Conservation (phyloP, 1,140 invertebrate genomes). For the Carposina sasakii region DNA sequence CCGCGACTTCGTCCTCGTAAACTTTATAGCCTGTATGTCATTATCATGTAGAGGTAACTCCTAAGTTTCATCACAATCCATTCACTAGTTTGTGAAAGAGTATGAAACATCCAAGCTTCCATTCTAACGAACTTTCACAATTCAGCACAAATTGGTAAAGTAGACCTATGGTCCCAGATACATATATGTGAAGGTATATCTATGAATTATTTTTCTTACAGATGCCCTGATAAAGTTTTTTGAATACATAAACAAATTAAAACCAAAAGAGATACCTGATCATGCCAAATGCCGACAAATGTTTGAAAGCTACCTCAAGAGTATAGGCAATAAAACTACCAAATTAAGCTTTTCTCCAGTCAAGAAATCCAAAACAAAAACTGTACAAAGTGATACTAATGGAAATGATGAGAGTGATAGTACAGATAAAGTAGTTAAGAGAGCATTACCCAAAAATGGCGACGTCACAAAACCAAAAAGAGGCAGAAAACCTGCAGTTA, state of each 20-base stretch:
- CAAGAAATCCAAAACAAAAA: conserved; percentile 32
- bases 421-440: conserved; percentile 11
- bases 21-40: too few relatives aligned
- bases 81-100: too few relatives aligned
- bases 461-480: conserved; percentile 10
- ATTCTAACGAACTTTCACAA: too few relatives aligned
- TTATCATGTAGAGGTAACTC: too few relatives aligned
- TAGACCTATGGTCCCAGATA: too few relatives aligned
- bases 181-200: too few relatives aligned
- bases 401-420: conserved; percentile 10
- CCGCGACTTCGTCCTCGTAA: too few relatives aligned
- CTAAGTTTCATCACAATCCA: too few relatives aligned
- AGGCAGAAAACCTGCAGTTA: conserved; percentile 8
- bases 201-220: conserved; percentile 50
- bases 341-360: conserved; percentile 47
- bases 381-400: not conserved
- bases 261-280: conserved; percentile 82
- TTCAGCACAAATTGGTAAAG: too few relatives aligned
- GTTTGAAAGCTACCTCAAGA: conserved; percentile 69
- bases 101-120: too few relatives aligned
- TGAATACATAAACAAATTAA: conserved; percentile 79
- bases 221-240: conserved; percentile 78
- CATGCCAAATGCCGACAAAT: conserved; percentile 81
- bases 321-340: conserved; percentile 37
- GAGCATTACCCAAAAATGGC: not conserved